phyloP scores from a whole-genome alignment of 1,140 invertebrate genomes.

The Atta texana region DNA sequence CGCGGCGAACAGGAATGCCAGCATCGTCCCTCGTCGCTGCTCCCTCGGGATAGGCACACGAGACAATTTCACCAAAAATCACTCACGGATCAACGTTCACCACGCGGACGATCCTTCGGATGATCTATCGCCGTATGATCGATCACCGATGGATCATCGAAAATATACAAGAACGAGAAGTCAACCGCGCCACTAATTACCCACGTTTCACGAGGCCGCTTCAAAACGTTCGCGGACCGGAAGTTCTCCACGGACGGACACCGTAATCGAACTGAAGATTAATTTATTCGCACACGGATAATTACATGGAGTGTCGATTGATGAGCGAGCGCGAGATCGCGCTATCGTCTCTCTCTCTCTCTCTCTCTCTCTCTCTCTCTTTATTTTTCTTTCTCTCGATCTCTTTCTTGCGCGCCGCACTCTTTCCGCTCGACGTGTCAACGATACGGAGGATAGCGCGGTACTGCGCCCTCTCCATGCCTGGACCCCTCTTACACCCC shows the following conservation, averaged over 20 bases:
- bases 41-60: constrained; percentile 16
- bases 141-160: constrained; percentile 43
- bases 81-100: constrained; percentile 47
- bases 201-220: constrained; percentile 10
- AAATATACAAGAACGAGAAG: not conserved
- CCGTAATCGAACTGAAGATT: not conserved
- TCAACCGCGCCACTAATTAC: constrained; percentile 27
- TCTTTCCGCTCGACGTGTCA: constrained; percentile 77
- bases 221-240: constrained; percentile 11
- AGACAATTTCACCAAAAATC: constrained; percentile 42
- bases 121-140: not conserved
- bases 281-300: not conserved
- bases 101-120: constrained; percentile 16
- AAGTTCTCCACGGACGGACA: constrained; percentile 38
- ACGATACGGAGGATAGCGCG: constrained; percentile 81
- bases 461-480: constrained; percentile 82
- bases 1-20: constrained; percentile 43
- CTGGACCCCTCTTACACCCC: constrained; percentile 77
- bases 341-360: constrained; percentile 29
- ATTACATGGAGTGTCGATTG: constrained; percentile 3
- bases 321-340: constrained; percentile 31
- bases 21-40: constrained; percentile 32
- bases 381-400: constrained; percentile 14
- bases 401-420: constrained; percentile 52
- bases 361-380: not conserved